Percentiles rank a stretch among this genome's conserved stretches.
Evolutionary conservation across 2,888 invertebrate species (phyloP).

Genomic region (Dolomedes plantarius): DNA sequence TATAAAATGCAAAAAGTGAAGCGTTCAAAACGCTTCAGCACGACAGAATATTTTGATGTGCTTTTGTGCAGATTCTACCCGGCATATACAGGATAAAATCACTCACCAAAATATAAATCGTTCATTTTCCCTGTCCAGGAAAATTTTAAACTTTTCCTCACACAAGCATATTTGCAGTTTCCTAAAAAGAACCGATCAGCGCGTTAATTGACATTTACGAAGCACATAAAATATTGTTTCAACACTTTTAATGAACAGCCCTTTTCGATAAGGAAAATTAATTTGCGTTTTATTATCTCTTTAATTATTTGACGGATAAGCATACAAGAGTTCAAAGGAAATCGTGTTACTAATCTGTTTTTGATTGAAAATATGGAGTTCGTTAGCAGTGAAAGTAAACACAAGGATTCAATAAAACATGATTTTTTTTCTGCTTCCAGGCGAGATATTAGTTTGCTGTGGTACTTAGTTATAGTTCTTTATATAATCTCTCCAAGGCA

Average conservation of each 20-base stretch:
- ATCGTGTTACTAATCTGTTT: not conserved
- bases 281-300: not conserved
- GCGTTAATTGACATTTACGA: not conserved
- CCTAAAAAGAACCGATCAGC: too few relatives aligned
- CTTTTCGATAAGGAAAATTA: not conserved
- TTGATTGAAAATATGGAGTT: not conserved
- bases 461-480: not conserved
- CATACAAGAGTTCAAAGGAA: not conserved
- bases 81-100: too few relatives aligned
- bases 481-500: too few relatives aligned
- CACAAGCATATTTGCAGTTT: too few relatives aligned
- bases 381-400: not conserved
- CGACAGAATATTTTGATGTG: too few relatives aligned
- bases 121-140: too few relatives aligned
- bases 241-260: not conserved
- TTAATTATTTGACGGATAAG: slow-evolving; percentile 4
- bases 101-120: too few relatives aligned
- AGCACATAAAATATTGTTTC: not conserved
- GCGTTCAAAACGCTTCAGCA: too few relatives aligned
- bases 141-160: too few relatives aligned
- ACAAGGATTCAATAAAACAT: not conserved
- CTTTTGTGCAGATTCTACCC: too few relatives aligned
- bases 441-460: not conserved
- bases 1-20: too few relatives aligned
- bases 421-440: too few relatives aligned